Conservation (phyloP, 2,888 invertebrate species). For the Ramazzottius varieornatus region DNA sequence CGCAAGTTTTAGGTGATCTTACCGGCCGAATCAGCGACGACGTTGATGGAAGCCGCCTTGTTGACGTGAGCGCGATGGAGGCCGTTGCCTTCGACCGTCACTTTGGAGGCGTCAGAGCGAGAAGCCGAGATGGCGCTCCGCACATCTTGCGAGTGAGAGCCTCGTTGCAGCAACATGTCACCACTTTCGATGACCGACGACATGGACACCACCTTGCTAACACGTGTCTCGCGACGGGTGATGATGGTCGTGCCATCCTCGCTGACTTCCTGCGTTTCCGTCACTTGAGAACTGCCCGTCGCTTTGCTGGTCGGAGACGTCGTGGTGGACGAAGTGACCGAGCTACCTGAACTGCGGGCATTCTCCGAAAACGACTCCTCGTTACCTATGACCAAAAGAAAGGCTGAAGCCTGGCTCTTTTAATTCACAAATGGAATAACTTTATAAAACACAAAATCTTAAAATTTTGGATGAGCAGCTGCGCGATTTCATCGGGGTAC, state of each 20-base stretch:
- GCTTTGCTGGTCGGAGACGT: too few relatives aligned
- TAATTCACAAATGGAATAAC: too few relatives aligned
- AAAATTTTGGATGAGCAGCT: too few relatives aligned
- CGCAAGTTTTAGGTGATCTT: too few relatives aligned
- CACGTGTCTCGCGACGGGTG: background rate
- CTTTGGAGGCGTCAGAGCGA: slow-evolving; percentile 47
- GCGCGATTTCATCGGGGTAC: too few relatives aligned
- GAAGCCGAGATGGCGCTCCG: background rate
- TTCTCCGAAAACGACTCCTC: too few relatives aligned
- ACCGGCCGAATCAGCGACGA: slow-evolving; percentile 77
- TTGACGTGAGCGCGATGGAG: slow-evolving; percentile 76
- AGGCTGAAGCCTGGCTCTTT: too few relatives aligned
- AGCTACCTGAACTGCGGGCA: too few relatives aligned
- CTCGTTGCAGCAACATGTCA: background rate
- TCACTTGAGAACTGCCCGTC: background rate
- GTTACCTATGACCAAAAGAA: too few relatives aligned
- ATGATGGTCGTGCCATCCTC: background rate
- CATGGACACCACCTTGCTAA: background rate
- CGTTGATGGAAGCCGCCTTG: slow-evolving; percentile 74
- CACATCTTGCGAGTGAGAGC: background rate
- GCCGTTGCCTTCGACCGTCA: slow-evolving; percentile 74
- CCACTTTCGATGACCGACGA: background rate
- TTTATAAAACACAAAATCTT: too few relatives aligned
- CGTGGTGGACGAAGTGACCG: too few relatives aligned
- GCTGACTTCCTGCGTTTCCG: background rate